Evolutionary conservation across 2,888 invertebrate genomes (phyloP), one percentile per base, ranked within the genome.

Genomic region (Rhodophaea formosa): DNA sequence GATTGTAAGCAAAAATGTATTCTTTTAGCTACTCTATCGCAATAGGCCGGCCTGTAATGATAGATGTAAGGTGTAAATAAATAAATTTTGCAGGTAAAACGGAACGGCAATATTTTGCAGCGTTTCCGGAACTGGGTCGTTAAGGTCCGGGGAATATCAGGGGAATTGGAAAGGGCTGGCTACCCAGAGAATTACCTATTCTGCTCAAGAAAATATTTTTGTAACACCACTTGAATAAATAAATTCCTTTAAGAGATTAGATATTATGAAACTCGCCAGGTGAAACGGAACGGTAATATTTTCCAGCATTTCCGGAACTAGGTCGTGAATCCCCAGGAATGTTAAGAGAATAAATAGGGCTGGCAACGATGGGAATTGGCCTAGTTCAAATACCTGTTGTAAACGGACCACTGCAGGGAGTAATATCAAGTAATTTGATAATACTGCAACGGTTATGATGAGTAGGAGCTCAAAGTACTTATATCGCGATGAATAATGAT

Each of bases 321-420:
- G 76, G 76, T 75, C 76, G 67, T 65, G 67, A 67, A 69, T 66
- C 70, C 46, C 56, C 66, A 68, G 65, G 64, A 69, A 70, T 65
- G 62, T 65, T 60, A 60, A 32, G 65, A 57, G 69, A 62, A 65
- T 68, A 66, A 45, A 47, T 65, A 72, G 72, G 74, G 71, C 56
- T 72, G 67, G 39, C 59, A 7, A 46, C 30, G n/a, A 8, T 32
- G 49, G 10, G 49, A 32, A 32, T 51, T 51, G n/a, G n/a, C n/a
- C n/a, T n/a, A n/a, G n/a, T n/a, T n/a, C n/a, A n/a, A n/a, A n/a
- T n/a, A n/a, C n/a, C 23, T 7, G 46, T 12, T 44, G 6, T 14
- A 15, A 14, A 14, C 14, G 15, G 14, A 15, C 43, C 43, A 43
- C 14, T n/a, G 7, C 14, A 43, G 43, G 7, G 10, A 7, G 3